Evolutionary conservation across 1,140 invertebrate genomes (phyloP), one percentile per base, ranked within the genome.

Genomic region (Leptestheria dahalacensis): DNA sequence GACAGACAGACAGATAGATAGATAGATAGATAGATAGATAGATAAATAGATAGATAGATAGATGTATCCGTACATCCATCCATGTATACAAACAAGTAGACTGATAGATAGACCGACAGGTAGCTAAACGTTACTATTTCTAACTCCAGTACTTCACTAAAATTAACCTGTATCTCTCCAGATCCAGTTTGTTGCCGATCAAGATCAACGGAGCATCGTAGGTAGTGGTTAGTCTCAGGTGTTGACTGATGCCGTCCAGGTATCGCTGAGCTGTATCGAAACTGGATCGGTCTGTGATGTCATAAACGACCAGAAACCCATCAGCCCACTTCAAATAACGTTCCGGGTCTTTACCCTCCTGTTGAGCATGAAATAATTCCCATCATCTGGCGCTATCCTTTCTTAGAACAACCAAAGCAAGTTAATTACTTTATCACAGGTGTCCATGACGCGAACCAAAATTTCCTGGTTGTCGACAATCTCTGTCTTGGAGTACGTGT

Each of bases 291-390:
- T 67, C 68, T 23, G 73, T 75, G 20, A 75, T 71, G 61, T 70
- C 70, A 64, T 72, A 75, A 15, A 74, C 70, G 28, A 75, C 66
- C 3, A 75, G 64, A 61, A 69, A 72, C 10, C 66, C 72, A 65
- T 74, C 72, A 1, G 73, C 73, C 74, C 74, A 75, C 59, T 70
- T 67, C 47, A 73, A 59, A 62, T 74, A 75, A n/a, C 72, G 62
- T 21, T 68, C 66, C 15, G 68, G 66, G 54, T 72, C 72, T 33
- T 66, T 70, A 51, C 60, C 62, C 29, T 59, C 58, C 60, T 61
- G 33, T n/a, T n/a, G n/a, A n/a, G n/a, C n/a, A n/a, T n/a, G n/a
- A n/a, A n/a, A n/a, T n/a, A n/a, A n/a, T n/a, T n/a, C n/a, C n/a
- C n/a, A n/a, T n/a, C n/a, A n/a, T 53, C 41, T 57, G n/a, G 4